Evolutionary conservation across 2,797 vertebrate species (phyloP).

Genomic region (Siniperca undulata): DNA sequence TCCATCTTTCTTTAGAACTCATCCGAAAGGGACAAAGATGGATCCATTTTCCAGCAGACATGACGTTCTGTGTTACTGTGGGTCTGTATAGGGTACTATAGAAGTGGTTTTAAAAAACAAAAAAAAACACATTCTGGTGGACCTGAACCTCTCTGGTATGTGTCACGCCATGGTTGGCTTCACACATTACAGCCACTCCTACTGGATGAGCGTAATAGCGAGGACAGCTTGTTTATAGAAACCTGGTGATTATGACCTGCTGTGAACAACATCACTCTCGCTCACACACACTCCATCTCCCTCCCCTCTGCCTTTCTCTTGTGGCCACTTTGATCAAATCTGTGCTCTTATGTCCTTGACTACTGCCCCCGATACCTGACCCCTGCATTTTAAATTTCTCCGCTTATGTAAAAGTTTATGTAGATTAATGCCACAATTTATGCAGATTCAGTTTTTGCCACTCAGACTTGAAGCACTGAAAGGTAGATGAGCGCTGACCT

Average conservation of each 20-base stretch:
- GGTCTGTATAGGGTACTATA: not conserved
- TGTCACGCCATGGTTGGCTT: constrained; percentile 26
- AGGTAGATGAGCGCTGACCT: constrained; percentile 79
- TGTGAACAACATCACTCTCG: constrained; percentile 61
- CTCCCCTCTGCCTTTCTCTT: constrained; percentile 58
- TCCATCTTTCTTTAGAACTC: constrained; percentile 20
- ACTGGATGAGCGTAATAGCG: constrained; percentile 49
- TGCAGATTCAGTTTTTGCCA: constrained; percentile 81
- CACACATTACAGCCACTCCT: constrained; percentile 54
- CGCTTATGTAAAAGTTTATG: constrained; percentile 82
- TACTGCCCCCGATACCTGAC: constrained; percentile 72
- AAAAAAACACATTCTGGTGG: not conserved
- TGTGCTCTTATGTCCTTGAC: constrained; percentile 78
- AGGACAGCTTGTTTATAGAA: constrained; percentile 68
- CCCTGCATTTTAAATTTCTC: constrained; percentile 74
- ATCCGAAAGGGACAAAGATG: constrained; percentile 7
- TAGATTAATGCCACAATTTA: constrained; percentile 83
- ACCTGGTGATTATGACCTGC: constrained; percentile 69
- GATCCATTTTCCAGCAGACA: constrained; percentile 29
- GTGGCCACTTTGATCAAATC: constrained; percentile 79
- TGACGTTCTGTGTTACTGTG: not conserved
- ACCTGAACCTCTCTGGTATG: constrained; percentile 18
- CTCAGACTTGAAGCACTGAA: constrained; percentile 76
- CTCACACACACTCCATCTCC: constrained; percentile 29
- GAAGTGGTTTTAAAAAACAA: not conserved